A percentile compares a stretch with the other conserved stretches of the same genome.
These are phyloP conservation scores for Euplexia lucipara DNA, from an alignment of 2,888 invertebrate genomes.

Conservation along the genomic window DNA sequence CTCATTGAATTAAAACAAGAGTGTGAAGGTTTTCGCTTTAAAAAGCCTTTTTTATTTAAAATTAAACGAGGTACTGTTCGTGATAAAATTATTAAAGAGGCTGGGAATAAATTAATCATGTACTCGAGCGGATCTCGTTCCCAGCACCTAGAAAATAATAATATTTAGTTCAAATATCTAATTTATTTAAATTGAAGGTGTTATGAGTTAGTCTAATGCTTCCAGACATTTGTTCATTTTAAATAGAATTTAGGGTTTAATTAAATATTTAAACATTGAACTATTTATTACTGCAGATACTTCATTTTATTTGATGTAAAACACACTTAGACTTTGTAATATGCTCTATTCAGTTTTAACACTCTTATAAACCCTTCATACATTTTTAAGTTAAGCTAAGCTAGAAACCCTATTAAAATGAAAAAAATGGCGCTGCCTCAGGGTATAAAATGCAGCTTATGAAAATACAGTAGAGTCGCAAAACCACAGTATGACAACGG, in stretches of 20 bases:
- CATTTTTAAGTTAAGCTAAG: neutral
- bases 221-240: conserved; percentile 2
- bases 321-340: neutral
- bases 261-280: conserved; percentile 15
- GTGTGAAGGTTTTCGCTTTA: conserved; percentile 54
- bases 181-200: conserved; percentile 44
- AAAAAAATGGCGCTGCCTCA: neutral
- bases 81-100: conserved; percentile 60
- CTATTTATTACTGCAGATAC: conserved; percentile 8
- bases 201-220: conserved; percentile 7
- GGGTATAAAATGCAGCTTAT: conserved; percentile 6
- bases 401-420: neutral
- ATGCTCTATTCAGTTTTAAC: neutral
- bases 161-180: conserved; percentile 44
- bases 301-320: neutral
- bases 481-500: conserved; percentile 37
- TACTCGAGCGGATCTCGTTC: conserved; percentile 48
- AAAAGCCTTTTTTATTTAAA: conserved; percentile 63
- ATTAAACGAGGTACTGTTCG: conserved; percentile 62
- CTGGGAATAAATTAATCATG: conserved; percentile 63
- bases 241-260: conserved; percentile 16
- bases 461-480: conserved; percentile 22
- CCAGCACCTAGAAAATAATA: conserved; percentile 54
- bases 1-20: conserved; percentile 59
- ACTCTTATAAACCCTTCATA: neutral